Evolutionary conservation across 2,888 invertebrate species (phyloP), one percentile per base, ranked within the genome.

Genomic region (Julus scandinavius): DNA sequence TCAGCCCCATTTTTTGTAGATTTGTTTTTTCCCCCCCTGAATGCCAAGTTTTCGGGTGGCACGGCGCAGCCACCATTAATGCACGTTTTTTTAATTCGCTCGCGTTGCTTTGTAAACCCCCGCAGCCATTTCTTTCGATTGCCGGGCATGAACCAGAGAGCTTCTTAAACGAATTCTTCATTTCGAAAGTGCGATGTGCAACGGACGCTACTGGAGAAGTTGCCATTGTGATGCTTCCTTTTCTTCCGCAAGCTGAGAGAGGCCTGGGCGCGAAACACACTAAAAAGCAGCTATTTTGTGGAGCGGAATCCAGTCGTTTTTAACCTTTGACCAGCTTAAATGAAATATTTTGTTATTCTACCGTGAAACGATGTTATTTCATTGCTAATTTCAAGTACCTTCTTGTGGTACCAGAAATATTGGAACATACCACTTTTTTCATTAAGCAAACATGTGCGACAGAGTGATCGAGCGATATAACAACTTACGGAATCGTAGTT

Each of bases 1-100:
- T 80, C 80, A 80, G 80, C 38, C 80, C 38, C 80, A 80, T 80
- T 80, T 72, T 80, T 80, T 80, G 80, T 80, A 80, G 80, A 80
- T 80, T 80, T 80, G 29, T 80, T 80, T 80, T 11, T 20, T 80
- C 72, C 20, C 20, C 7, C 80, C 80, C 80, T 29, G 38, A 80
- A 29, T 80, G 80, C 80, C 38, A 38, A 29, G 20, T 29, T 80
- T 38, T 72, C 72, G 29, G 29, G 29, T 72, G 72, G 72, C 72
- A 72, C 7, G 72, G 38, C 80, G 80, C 29, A 38, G 80, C 80
- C 80, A 80, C 80, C 80, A 38, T 20, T 20, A 80, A 80, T 80
- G 80, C 80, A 80, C 80, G 80, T 80, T 80, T 80, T 80, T 80
- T 80, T 80, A 38, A 80, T 80, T 80, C 80, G 80, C 80, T 80